Conservation (phyloP, 2,113 vertebrate species). For the Callopanchax toddi region DNA sequence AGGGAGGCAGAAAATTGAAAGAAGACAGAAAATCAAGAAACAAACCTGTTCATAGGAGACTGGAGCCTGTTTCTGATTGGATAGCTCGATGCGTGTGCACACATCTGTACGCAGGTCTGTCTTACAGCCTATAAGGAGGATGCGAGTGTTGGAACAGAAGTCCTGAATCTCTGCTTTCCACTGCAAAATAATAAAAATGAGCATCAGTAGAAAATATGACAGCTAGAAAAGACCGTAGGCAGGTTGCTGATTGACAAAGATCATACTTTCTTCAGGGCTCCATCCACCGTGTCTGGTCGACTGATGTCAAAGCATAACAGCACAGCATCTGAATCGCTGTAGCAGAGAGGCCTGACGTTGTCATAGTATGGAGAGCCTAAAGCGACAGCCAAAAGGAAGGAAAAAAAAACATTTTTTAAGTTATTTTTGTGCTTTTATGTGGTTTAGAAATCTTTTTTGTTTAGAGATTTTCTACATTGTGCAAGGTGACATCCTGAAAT, state of each 20-base stretch:
- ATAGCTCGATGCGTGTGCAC: slow-evolving; percentile 95
- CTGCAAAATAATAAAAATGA: slow-evolving; percentile 62
- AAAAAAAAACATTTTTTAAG: no score
- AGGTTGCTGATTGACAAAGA: not conserved
- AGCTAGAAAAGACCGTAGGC: not conserved
- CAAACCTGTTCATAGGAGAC: slow-evolving; percentile 94
- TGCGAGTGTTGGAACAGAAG: slow-evolving; percentile 89
- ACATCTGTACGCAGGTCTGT: slow-evolving; percentile 92
- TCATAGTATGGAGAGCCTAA: slow-evolving; percentile 95
- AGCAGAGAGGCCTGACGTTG: slow-evolving; percentile 95
- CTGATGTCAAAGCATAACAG: slow-evolving; percentile 94
- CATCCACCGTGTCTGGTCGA: slow-evolving; percentile 90
- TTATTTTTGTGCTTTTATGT: not conserved
- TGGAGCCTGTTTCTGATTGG: slow-evolving; percentile 90
- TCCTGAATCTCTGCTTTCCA: slow-evolving; percentile 96
- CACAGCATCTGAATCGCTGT: slow-evolving; percentile 93
- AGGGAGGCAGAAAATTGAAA: not conserved
- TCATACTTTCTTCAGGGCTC: slow-evolving; percentile 89
- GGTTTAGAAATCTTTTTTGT: not conserved
- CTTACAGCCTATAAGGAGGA: slow-evolving; percentile 93
- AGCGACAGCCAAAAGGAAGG: slow-evolving; percentile 10
- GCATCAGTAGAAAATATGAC: not conserved
- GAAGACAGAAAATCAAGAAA: not conserved
- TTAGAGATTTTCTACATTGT: no score
- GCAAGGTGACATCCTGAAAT: not conserved